Percentiles rank a stretch among this genome's conserved stretches.
phyloP scores from a whole-genome alignment of 2,113 vertebrate genomes.

The Hippocampus comes region DNA sequence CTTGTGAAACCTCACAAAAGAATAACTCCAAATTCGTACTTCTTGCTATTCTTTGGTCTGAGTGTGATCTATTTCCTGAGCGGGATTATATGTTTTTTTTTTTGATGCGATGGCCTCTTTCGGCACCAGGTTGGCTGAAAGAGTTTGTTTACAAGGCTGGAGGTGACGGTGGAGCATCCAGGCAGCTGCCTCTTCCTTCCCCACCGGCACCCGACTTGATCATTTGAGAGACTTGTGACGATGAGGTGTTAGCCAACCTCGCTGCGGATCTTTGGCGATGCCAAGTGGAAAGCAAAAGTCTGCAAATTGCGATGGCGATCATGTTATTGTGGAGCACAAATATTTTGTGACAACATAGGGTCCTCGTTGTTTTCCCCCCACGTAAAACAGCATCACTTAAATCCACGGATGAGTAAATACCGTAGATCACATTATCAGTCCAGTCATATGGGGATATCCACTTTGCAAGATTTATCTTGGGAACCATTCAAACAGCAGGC shows the following conservation, averaged over 20 bases:
- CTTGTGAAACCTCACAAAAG: conserved; percentile 19
- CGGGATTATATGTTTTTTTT: conserved; percentile 21
- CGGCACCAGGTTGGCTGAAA: conserved; percentile 33
- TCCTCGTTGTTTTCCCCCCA: background rate
- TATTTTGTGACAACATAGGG: conserved; percentile 6
- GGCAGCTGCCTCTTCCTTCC: conserved; percentile 4
- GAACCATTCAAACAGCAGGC: background rate
- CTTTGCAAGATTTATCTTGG: background rate
- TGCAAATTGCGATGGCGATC: conserved; percentile 5
- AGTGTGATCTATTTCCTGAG: conserved; percentile 31
- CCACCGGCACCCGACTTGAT: conserved; percentile 2
- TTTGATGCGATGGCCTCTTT: conserved; percentile 15
- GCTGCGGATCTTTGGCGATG: conserved; percentile 1
- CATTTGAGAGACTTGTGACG: conserved; percentile 8
- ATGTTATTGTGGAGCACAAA: conserved; percentile 3
- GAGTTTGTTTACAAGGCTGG: conserved; percentile 16
- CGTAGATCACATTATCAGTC: background rate
- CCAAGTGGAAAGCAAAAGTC: conserved; percentile 16
- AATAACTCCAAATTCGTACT: conserved; percentile 22
- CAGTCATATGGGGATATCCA: background rate
- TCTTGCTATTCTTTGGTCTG: background rate
- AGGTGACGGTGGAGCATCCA: conserved; percentile 9
- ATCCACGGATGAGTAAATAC: background rate
- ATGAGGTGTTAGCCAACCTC: conserved; percentile 18
- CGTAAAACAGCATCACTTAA: background rate